These are phyloP conservation scores for Acleris laterana DNA, from an alignment of 2,888 invertebrate genomes.

Conservation along the genomic window DNA sequence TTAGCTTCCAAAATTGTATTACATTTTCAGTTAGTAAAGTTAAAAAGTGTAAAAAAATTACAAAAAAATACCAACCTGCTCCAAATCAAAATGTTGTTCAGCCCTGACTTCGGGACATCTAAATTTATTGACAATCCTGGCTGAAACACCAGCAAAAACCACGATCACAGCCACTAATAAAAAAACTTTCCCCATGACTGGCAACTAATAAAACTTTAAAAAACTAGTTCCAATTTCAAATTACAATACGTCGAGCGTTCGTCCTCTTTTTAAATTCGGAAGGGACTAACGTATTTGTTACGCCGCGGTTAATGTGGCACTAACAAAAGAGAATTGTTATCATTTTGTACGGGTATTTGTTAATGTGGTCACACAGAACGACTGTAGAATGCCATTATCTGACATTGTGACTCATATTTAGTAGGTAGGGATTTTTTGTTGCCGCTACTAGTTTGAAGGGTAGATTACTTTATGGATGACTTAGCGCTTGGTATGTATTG, in stretches of 20 bases:
- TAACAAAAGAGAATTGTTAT: slow-evolving; percentile 80
- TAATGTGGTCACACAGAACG: slow-evolving; percentile 67
- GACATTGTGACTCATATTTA: slow-evolving; percentile 56
- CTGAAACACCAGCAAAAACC: slow-evolving; percentile 47
- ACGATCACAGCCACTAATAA: slow-evolving; percentile 50
- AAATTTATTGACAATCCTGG: slow-evolving; percentile 85
- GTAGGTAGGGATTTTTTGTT: slow-evolving; percentile 32
- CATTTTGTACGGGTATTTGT: slow-evolving; percentile 76
- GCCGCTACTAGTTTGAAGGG: slow-evolving; percentile 10
- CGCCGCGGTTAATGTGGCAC: slow-evolving; percentile 62
- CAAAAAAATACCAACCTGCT: slow-evolving; percentile 79
- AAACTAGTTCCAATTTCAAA: background rate
- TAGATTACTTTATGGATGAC: slow-evolving; percentile 7
- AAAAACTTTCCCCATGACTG: slow-evolving; percentile 48
- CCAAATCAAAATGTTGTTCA: slow-evolving; percentile 90
- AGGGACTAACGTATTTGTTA: slow-evolving; percentile 58
- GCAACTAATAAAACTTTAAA: background rate
- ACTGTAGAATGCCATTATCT: slow-evolving; percentile 76
- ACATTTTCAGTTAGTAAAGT: too few relatives aligned
- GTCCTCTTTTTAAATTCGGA: slow-evolving; percentile 4
- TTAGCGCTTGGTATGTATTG: background rate
- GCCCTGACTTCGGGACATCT: slow-evolving; percentile 92
- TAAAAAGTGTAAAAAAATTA: too few relatives aligned
- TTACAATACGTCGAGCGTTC: background rate
- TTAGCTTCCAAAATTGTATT: too few relatives aligned